Percentiles rank a stretch among this genome's conserved stretches.
Evolutionary conservation across 2,797 vertebrate genomes (phyloP).

Genomic region (Pseudocheirus occidentalis): DNA sequence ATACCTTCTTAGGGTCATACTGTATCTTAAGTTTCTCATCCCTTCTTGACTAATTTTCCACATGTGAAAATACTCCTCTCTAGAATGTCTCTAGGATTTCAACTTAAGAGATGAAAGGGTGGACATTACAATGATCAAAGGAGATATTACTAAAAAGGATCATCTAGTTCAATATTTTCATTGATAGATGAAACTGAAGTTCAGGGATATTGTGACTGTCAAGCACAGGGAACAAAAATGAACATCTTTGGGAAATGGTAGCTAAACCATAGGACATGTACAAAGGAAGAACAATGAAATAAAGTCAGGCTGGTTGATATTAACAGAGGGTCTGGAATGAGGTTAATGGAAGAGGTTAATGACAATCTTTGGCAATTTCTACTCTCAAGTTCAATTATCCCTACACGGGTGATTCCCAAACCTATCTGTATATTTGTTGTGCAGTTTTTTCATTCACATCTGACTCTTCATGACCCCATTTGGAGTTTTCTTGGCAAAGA

Average conservation of each 20-base stretch:
- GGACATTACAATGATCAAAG: not conserved
- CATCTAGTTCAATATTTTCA: not conserved
- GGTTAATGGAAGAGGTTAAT: too few species aligned
- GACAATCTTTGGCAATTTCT: not conserved
- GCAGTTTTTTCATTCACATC: not conserved
- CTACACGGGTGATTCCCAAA: not conserved
- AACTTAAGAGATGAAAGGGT: not conserved
- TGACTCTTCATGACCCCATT: not conserved
- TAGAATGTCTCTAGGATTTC: not conserved
- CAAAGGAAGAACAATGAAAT: not conserved
- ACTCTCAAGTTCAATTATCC: too few species aligned
- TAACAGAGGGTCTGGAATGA: not conserved
- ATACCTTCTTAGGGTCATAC: not conserved
- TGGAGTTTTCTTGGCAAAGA: not conserved
- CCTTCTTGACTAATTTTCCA: not conserved
- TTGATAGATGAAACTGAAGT: not conserved
- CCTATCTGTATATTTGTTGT: not conserved
- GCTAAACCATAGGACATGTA: not conserved
- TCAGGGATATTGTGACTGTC: not conserved
- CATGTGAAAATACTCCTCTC: not conserved
- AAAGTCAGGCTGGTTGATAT: not conserved
- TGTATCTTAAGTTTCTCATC: not conserved
- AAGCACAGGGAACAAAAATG: not conserved
- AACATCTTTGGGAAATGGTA: not conserved
- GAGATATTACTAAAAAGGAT: not conserved